Conservation (phyloP, 2,888 invertebrate species). For the Adelognathus sp. region DNA sequence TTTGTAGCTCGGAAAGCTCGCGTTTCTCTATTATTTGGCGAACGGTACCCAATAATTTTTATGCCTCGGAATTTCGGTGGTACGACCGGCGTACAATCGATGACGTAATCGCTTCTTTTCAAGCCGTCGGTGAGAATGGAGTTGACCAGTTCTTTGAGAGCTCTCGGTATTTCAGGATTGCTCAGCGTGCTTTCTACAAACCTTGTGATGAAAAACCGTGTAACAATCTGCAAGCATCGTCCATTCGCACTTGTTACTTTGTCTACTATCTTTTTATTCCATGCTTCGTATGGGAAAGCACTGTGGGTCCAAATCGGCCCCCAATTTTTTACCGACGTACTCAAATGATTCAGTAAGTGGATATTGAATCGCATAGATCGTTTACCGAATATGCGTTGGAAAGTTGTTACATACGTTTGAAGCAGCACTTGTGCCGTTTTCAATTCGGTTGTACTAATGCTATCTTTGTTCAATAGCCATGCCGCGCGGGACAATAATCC, state of each 20-base stretch:
- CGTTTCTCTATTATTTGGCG: background rate
- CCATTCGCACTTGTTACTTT: slow-evolving; percentile 24
- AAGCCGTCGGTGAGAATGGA: slow-evolving; percentile 1
- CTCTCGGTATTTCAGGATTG: background rate
- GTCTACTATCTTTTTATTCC: slow-evolving; percentile 43
- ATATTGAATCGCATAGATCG: slow-evolving; percentile 22
- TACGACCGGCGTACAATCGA: no score
- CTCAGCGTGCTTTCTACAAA: slow-evolving; percentile 17
- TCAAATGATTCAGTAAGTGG: slow-evolving; percentile 32
- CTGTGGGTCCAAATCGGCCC: slow-evolving; percentile 38
- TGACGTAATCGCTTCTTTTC: background rate
- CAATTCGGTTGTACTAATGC: background rate
- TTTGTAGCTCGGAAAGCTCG: background rate
- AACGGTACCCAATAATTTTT: no score
- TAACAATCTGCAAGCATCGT: slow-evolving; percentile 33
- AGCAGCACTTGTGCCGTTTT: background rate
- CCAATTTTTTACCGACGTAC: slow-evolving; percentile 41
- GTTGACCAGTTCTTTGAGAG: background rate
- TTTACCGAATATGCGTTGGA: slow-evolving; percentile 16
- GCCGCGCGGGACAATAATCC: slow-evolving; percentile 22
- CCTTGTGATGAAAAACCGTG: slow-evolving; percentile 23
- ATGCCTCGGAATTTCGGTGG: no score
- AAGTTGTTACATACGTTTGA: background rate
- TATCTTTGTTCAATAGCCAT: slow-evolving; percentile 21
- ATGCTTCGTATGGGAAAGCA: slow-evolving; percentile 44